phyloP scores from a whole-genome alignment of 1,140 invertebrate species.

The Myzus persicae region DNA sequence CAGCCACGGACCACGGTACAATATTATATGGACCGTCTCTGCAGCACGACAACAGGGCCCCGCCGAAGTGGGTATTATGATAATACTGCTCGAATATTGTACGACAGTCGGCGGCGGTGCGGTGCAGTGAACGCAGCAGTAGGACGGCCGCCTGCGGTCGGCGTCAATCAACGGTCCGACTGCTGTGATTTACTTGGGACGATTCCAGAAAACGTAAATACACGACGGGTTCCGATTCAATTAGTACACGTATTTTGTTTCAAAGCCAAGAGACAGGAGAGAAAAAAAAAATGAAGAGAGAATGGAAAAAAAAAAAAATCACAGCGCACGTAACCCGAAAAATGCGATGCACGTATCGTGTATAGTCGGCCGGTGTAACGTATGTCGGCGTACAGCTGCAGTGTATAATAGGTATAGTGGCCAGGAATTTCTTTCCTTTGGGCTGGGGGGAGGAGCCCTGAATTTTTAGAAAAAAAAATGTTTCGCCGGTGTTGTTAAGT shows the following conservation, averaged over 20 bases:
- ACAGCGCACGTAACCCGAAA: not conserved
- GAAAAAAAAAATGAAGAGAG: not conserved
- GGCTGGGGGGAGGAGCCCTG: not conserved
- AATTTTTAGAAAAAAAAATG: not conserved
- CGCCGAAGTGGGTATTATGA: not conserved
- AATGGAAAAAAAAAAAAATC: not conserved
- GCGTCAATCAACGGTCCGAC: conserved; percentile 22
- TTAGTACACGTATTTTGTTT: conserved; percentile 7
- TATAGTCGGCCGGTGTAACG: not conserved
- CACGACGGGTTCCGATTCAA: conserved; percentile 29
- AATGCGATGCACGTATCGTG: not conserved
- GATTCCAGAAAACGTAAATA: conserved; percentile 24
- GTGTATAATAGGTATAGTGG: not conserved
- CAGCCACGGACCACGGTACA: not conserved
- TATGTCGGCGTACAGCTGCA: not conserved
- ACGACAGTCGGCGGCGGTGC: not conserved
- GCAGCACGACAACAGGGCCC: too few species aligned
- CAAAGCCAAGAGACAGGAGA: conserved; percentile 14
- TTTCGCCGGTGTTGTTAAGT: not conserved
- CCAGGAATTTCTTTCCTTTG: not conserved
- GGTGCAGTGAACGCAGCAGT: not conserved
- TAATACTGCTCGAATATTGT: too few species aligned
- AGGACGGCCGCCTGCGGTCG: not conserved
- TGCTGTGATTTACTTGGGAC: conserved; percentile 29
- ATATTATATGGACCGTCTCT: not conserved